These are phyloP conservation scores for Hymenochirus boettgeri DNA, from an alignment of 2,113 vertebrate species.

Conservation along the genomic window DNA sequence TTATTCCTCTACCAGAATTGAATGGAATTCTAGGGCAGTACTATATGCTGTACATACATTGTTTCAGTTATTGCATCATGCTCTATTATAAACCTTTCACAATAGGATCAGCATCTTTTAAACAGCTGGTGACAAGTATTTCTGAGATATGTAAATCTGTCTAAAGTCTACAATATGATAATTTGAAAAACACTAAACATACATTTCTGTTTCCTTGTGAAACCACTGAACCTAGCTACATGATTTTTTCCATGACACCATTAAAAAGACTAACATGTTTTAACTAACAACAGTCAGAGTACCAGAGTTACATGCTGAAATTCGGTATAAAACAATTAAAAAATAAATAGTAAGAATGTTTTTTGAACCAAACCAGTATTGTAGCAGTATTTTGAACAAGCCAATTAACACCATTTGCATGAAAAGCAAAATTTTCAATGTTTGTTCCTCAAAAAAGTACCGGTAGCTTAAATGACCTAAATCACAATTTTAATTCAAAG, in stretches of 20 bases:
- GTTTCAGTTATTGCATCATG: slow-evolving; percentile 62
- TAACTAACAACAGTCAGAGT: slow-evolving; percentile 72
- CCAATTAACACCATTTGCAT: slow-evolving; percentile 36
- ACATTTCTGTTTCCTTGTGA: slow-evolving; percentile 69
- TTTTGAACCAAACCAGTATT: slow-evolving; percentile 51
- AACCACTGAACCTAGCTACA: slow-evolving; percentile 69
- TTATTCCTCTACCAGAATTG: too few species aligned
- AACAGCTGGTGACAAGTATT: slow-evolving; percentile 68
- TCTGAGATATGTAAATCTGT: slow-evolving; percentile 48
- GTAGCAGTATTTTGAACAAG: slow-evolving; percentile 53
- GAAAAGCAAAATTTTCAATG: slow-evolving; percentile 47
- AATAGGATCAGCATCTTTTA: slow-evolving; percentile 51
- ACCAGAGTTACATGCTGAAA: slow-evolving; percentile 77
- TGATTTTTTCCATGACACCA: slow-evolving; percentile 63
- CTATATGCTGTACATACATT: too few species aligned
- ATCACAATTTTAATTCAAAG: too few species aligned
- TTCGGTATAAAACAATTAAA: slow-evolving; percentile 59
- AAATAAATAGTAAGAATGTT: slow-evolving; percentile 36
- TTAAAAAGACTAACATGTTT: slow-evolving; percentile 68
- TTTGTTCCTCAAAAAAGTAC: slow-evolving; percentile 41
- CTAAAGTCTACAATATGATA: slow-evolving; percentile 72
- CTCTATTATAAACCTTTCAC: not conserved
- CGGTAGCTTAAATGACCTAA: too few species aligned
- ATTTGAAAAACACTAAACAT: slow-evolving; percentile 63
- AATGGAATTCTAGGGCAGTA: too few species aligned